A percentile compares a stretch with the other conserved stretches of the same genome.
phyloP scores from a whole-genome alignment of 2,113 vertebrate species.

The Tyrannus savana region DNA sequence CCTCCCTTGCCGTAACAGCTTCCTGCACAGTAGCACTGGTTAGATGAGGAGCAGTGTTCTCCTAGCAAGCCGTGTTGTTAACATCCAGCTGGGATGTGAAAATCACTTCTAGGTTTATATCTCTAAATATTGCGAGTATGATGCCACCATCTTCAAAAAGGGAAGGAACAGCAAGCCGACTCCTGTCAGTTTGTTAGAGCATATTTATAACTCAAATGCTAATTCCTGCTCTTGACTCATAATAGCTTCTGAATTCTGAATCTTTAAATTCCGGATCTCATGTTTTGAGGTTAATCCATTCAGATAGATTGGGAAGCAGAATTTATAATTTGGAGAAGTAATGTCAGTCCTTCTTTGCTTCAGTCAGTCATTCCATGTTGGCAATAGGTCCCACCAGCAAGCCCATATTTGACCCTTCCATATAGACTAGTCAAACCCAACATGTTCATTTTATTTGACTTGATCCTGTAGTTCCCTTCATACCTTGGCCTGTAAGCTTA shows the following conservation, averaged over 20 bases:
- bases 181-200: conserved; percentile 60
- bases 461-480: neutral
- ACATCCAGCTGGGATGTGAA: conserved; percentile 64
- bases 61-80: neutral
- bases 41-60: conserved; percentile 56
- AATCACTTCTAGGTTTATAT: conserved; percentile 63
- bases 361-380: neutral
- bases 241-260: conserved; percentile 70
- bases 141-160: conserved; percentile 59
- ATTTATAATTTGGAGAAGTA: conserved; percentile 53
- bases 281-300: conserved; percentile 69
- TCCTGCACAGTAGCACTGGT: neutral
- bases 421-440: neutral
- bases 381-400: neutral
- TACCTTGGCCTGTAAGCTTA: conserved; percentile 20
- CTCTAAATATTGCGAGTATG: conserved; percentile 54
- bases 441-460: neutral
- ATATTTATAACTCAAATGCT: conserved; percentile 69
- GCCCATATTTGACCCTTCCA: neutral
- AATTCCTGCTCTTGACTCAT: conserved; percentile 74
- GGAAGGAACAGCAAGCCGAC: conserved; percentile 59
- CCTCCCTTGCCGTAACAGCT: conserved; percentile 37
- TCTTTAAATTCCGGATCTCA: conserved; percentile 61
- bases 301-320: conserved; percentile 56
- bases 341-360: conserved; percentile 48